phyloP scores from a whole-genome alignment of 1,140 invertebrate species.

The Theocolax elegans region DNA sequence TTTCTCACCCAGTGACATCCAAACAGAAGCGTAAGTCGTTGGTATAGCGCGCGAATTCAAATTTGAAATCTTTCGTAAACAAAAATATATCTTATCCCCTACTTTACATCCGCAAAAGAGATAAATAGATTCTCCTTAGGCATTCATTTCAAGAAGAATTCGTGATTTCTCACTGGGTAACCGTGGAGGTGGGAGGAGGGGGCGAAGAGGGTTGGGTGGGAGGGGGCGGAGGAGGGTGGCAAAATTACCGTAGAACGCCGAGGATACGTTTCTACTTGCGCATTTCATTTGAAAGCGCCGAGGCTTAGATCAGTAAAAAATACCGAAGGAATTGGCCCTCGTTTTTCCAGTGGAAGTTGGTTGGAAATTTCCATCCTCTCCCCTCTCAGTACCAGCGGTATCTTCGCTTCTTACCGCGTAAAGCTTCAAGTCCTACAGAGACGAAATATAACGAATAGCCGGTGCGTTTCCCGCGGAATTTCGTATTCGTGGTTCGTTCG shows the following conservation, averaged over 20 bases:
- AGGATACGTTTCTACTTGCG: background rate
- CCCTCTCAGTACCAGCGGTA: background rate
- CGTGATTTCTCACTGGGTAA: constrained; percentile 12
- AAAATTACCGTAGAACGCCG: background rate
- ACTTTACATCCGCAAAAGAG: background rate
- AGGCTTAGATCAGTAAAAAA: background rate
- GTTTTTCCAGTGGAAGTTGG: background rate
- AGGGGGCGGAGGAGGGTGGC: background rate
- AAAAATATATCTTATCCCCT: background rate
- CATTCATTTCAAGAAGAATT: constrained; percentile 17
- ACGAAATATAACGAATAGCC: constrained; percentile 10
- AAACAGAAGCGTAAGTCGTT: background rate
- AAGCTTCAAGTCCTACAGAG: background rate
- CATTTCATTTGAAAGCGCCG: background rate
- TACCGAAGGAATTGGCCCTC: background rate
- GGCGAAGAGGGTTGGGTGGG: background rate
- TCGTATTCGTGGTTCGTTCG: constrained; percentile 29
- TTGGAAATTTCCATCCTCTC: background rate
- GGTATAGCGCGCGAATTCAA: background rate
- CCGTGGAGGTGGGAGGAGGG: background rate
- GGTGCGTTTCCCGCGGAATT: constrained; percentile 1
- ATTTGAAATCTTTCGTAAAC: background rate
- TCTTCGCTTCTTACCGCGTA: no score
- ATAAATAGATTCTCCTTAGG: background rate
- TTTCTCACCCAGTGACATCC: background rate